These are phyloP conservation scores for Motacilla alba DNA, from an alignment of 2,113 vertebrate species.

Conservation along the genomic window DNA sequence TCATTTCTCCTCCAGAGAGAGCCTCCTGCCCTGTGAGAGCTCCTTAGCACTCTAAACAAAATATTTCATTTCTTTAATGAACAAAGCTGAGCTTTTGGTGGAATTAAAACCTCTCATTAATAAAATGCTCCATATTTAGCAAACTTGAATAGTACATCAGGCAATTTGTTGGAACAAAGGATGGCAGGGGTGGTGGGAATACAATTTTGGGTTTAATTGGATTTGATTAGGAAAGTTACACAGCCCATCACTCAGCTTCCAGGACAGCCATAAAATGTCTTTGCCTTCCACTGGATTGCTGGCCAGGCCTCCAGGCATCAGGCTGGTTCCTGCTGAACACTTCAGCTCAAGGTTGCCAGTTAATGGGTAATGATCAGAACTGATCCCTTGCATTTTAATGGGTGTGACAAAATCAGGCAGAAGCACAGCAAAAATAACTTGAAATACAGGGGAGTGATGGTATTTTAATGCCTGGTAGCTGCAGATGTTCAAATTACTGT, in stretches of 20 bases:
- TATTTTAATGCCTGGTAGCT: constrained; percentile 21
- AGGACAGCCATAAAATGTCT: neutral
- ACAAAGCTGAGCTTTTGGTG: neutral
- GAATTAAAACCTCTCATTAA: neutral
- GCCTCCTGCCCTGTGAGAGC: neutral
- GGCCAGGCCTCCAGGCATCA: neutral
- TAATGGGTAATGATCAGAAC: constrained; percentile 32
- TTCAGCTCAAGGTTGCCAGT: constrained; percentile 32
- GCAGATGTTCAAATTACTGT: constrained; percentile 34
- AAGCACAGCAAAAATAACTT: constrained; percentile 1
- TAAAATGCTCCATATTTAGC: neutral
- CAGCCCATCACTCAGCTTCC: neutral
- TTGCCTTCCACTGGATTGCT: neutral
- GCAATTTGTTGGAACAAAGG: neutral
- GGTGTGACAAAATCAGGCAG: neutral
- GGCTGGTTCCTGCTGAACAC: neutral
- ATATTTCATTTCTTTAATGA: neutral
- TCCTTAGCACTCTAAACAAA: neutral
- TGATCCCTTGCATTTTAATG: constrained; percentile 24
- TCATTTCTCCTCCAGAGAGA: neutral
- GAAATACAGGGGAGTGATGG: constrained; percentile 10
- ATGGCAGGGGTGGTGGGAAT: neutral
- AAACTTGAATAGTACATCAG: neutral
- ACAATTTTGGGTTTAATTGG: neutral
- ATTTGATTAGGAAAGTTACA: neutral